These are phyloP conservation scores for Silurus lanzhouensis DNA, from an alignment of 2,797 vertebrate species.

Conservation along the genomic window DNA sequence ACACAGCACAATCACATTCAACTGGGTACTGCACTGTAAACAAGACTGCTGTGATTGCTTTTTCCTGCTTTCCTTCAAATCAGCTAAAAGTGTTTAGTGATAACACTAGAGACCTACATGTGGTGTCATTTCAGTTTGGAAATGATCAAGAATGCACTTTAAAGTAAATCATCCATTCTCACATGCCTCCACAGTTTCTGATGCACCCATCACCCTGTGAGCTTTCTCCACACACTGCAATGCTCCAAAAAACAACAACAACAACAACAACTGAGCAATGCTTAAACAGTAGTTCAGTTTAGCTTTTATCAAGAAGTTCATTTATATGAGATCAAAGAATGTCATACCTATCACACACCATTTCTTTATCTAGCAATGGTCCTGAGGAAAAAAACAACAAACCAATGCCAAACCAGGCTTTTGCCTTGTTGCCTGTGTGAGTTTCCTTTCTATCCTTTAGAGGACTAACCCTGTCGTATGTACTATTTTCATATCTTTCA, in stretches of 20 bases:
- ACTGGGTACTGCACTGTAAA: not conserved
- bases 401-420: not conserved
- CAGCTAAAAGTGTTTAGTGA: not conserved
- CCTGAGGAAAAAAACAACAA: not conserved
- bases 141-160: conserved; percentile 3
- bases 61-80: not conserved
- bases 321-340: not conserved
- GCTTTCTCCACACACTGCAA: not conserved
- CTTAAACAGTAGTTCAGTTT: not conserved
- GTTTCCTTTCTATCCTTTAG: conserved; percentile 1
- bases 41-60: not conserved
- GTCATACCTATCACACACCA: not conserved
- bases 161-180: conserved; percentile 6
- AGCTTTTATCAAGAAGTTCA: conserved; percentile 7
- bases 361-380: not conserved
- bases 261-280: not conserved
- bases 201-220: not conserved
- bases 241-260: conserved; percentile 1
- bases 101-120: not conserved
- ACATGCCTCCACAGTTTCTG: not conserved
- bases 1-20: not conserved
- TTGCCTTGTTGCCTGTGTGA: not conserved
- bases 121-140: conserved; percentile 7
- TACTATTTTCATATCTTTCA: not conserved
- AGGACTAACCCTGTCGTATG: not conserved